Base-by-base conservation (phyloP, 2,888 invertebrate genomes). In the Copidosoma aretas region DNA sequence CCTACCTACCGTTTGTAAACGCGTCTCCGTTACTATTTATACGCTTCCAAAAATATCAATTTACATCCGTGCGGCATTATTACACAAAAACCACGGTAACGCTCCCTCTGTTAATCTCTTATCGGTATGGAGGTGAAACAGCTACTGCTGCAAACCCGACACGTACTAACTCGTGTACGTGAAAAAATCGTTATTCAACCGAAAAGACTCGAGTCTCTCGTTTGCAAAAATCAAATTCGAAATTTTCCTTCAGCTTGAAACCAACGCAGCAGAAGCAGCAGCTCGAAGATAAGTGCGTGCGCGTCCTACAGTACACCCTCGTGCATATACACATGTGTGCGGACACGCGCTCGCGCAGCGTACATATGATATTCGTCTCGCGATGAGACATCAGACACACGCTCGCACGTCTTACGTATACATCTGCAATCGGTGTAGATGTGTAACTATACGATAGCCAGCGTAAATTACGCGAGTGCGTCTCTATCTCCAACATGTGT, bases 391-490 rank as follows among this genome's bases (percentile, higher is more conserved):
- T 24, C 22, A 21, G 24, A 12, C 39, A 57, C 60, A 52, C 32
- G 51, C 32, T 5, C 32, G 32, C 32, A 3, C 32, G 32, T 32
- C 4, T 32, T 32, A 32, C 8, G 32, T 32, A n/a, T n/a, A n/a
- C n/a, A n/a, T 24, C 24, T 14, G 63, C 63, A 59, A 64, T 64
- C 53, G 64, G 62, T 24, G 61, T 53, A 15, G 4, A 32, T 32
- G 8, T 32, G 32, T 32, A 32, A n/a, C n/a, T 8, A 8, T 32
- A 32, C 32, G 8, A 32, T 46, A 15, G 62, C 60, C 32, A 62
- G 58, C 67, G 62, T 62, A 67, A 67, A 62, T 67, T 67, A 67
- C 62, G 67, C 67, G 67, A 61, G 67, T 62, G 67, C 66, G 66
- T 66, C 66, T 46, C 4, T 46, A 14, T 32, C 32, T 32, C 32